A percentile compares a stretch with the other conserved stretches of the same genome.
Evolutionary conservation across 1,140 invertebrate genomes (phyloP).

Genomic region (Caenorhabditis remanei): DNA sequence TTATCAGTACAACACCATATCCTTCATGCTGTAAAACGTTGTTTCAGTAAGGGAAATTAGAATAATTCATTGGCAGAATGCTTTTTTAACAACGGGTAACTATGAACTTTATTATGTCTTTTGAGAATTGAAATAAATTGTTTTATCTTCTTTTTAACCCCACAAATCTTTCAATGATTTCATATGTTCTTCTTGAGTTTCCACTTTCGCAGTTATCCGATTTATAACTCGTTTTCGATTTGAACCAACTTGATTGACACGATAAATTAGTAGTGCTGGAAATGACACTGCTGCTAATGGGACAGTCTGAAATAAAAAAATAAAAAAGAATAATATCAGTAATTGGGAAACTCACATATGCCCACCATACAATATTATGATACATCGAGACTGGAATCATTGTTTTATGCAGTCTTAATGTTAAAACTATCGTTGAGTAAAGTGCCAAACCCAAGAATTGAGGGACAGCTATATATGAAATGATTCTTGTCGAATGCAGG

Average conservation of each 20-base stretch:
- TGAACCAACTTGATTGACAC: conserved; percentile 35
- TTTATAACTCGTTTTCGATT: conserved; percentile 45
- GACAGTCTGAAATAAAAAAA: background rate
- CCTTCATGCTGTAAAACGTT: background rate
- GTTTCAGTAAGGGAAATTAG: conserved; percentile 23
- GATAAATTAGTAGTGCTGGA: conserved; percentile 27
- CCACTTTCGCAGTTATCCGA: conserved; percentile 41
- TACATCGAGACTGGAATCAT: conserved; percentile 33
- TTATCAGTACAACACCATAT: conserved; percentile 60
- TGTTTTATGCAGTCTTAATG: conserved; percentile 30
- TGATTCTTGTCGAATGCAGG: background rate
- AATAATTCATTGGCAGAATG: background rate
- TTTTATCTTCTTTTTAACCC: background rate
- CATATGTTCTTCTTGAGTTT: conserved; percentile 49
- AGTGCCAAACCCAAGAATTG: conserved; percentile 4
- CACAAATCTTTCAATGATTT: conserved; percentile 43
- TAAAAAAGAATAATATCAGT: background rate
- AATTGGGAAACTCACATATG: conserved; percentile 3
- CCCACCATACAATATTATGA: conserved; percentile 43
- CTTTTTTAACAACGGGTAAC: background rate
- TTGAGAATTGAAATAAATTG: background rate
- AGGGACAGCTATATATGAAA: conserved; percentile 19
- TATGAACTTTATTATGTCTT: conserved; percentile 20
- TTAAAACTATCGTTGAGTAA: conserved; percentile 18
- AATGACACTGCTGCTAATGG: conserved; percentile 31